phyloP scores from a whole-genome alignment of 2,888 invertebrate genomes.

The Sphecodes monilicornis region DNA sequence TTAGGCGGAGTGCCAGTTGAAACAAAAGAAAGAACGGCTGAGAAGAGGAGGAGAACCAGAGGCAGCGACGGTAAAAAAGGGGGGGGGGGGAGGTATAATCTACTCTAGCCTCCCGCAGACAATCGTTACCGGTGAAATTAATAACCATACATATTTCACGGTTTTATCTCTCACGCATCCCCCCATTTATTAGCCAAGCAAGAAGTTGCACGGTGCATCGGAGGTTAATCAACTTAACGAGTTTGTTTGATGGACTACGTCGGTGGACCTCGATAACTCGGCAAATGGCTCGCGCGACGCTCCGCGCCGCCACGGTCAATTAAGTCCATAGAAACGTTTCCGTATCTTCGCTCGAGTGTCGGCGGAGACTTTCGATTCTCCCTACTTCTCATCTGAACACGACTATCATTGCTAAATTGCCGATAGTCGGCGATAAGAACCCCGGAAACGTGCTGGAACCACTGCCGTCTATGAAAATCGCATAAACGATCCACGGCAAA shows the following conservation, averaged over 20 bases:
- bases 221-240: slow-evolving; percentile 65
- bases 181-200: slow-evolving; percentile 58
- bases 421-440: slow-evolving; percentile 49
- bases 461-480: background rate
- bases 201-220: slow-evolving; percentile 63
- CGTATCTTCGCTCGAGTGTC: slow-evolving; percentile 52
- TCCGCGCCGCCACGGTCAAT: slow-evolving; percentile 58
- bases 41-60: background rate
- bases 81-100: slow-evolving; percentile 27
- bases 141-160: slow-evolving; percentile 62
- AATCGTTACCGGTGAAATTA: slow-evolving; percentile 59
- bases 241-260: slow-evolving; percentile 59
- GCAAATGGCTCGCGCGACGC: slow-evolving; percentile 61
- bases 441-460: background rate
- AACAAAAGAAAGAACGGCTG: slow-evolving; percentile 14
- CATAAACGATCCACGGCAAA: background rate
- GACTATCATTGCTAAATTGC: slow-evolving; percentile 57
- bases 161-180: slow-evolving; percentile 61
- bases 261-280: slow-evolving; percentile 64
- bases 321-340: slow-evolving; percentile 63
- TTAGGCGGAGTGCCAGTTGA: slow-evolving; percentile 3
- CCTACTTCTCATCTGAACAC: background rate
- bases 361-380: slow-evolving; percentile 32
- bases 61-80: background rate
- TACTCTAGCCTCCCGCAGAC: slow-evolving; percentile 29